Evolutionary conservation across 2,888 invertebrate species (phyloP), one percentile per base, ranked within the genome.

Genomic region (Melieria picta): DNA sequence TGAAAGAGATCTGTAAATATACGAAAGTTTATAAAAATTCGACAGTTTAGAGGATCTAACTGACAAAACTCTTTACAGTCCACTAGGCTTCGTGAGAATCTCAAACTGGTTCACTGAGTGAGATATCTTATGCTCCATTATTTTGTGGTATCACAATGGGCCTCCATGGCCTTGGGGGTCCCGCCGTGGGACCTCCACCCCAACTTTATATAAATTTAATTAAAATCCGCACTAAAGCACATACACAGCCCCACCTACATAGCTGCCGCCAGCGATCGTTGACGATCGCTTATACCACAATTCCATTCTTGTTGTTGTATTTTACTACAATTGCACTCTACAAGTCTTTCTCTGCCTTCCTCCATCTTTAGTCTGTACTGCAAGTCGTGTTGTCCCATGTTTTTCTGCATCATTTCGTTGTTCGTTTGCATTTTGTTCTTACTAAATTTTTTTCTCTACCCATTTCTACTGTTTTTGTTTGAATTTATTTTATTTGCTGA

Each of bases 401-500:
- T 46, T 45, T 16, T 62, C 11, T 6, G 60, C 13, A 48, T n/a
- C 9, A 16, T 5, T 63, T 47, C 48, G 13, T 48, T 63, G 42
- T n/a, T n/a, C n/a, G 13, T n/a, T 52, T 52, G 5, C 11, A 13
- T 52, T 52, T 52, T n/a, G 52, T 52, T 13, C 55, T 52, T 43
- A 55, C 16, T 45, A 55, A 65, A 30, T 10, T 4, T 10, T 9
- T 58, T 66, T 57, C 46, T 58, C n/a, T 30, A 7, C 46, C 16
- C n/a, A 46, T 30, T 52, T 52, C 52, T n/a, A 13, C 52, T 56
- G 45, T 46, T 62, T 47, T 47, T 52, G 7, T 62, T 69, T 69
- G 48, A 62, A 56, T 69, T 62, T 62, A 62, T 69, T 69, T 69
- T 64, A 64, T 58, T 69, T 69, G 50, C 69, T 45, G 42, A 58